Base-by-base conservation (phyloP, 2,797 vertebrate species). In the Danio tinwini region DNA sequence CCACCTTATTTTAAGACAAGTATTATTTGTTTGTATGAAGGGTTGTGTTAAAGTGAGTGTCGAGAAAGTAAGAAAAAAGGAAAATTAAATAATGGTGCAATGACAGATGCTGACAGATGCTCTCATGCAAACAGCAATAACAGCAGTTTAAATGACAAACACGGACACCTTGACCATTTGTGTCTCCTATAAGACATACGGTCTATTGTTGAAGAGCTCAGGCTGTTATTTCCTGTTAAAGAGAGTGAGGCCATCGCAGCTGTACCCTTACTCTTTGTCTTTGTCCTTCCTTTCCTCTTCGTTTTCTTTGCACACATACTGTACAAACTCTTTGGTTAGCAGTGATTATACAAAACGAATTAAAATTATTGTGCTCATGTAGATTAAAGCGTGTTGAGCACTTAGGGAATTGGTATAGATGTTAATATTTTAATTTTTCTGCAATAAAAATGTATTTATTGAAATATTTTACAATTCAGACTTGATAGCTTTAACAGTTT, bases 181-280 rank as follows among this genome's bases (percentile, higher is more conserved):
- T 44, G 68, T 83, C 82, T 76, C 63, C 73, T 79, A 11, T 67
- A 78, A 82, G 64, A 80, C 64, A 71, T 75, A 82, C 78, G 85
- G 49, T 77, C 88, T 86, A 93, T 93, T 94, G 92, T 94, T 91
- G 64, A 67, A 56, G 81, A 81, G 81, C 87, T 89, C 87, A 88
- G 90, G 90, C 87, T 92, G 91, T 92, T 92, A 91, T 93, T 94
- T 93, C 90, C 92, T 80, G 55, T 86, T 68, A 84, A 86, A 82
- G 83, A 86, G 80, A 82, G 70, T 78, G 75, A 86, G 82, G 80
- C 84, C 82, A 80, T 83, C 71, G 71, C 85, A 88, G 89, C 90
- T 90, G 89, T 84, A 75, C 78, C 47, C 78, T 59, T 81, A 78
- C 82, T 59, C 86, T 83, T 1, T 88, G 87, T 89, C 64, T 63